Base-by-base conservation (phyloP, 2,888 invertebrate genomes). In the Polydrusus cervinus region DNA sequence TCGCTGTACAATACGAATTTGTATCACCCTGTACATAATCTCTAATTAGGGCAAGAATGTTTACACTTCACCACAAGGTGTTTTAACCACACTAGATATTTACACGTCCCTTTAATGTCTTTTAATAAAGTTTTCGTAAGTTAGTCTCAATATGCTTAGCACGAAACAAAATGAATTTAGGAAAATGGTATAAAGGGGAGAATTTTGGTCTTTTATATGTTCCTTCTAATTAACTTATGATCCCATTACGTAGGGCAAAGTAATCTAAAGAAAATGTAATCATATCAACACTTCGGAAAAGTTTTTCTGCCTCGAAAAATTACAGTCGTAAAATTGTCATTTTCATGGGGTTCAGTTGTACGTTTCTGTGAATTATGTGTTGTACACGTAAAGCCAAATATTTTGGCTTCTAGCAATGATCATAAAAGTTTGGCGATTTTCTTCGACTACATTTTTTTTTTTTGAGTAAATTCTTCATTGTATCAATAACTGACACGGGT, bases 191-290 rank as follows among this genome's bases (percentile, higher is more conserved):
- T 6, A 18, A 60, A 60, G 38, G 57, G 38, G 57, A 38, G 57
- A 60, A 38, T 11, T 60, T 38, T 60, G 57, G 57, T 38, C 57
- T 60, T 60, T 60, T 60, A 60, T 60, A 38, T 38, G 57, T 38
- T 38, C 9, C 18, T 38, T 38, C 57, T 60, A 60, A 60, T 60
- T 10, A 60, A 60, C 34, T 60, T 60, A 60, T 60, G 57, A 14
- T 34, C 8, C 25, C 57, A 60, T 60, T 60, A 60, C 38, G 57
- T 38, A 30, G 57, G 38, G 38, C 38, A 60, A 60, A 60, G 38
- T 38, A 60, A 38, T 60, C 38, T 34, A 10, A 34, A 38, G 38
- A 38, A 38, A 60, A 60, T 16, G 38, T 38, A 38, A 60, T 60
- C 53, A 53, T 53, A 30, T 53, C 25, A 53, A 53, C 53, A 30